These are phyloP conservation scores for Lasioglossum marginatum DNA, from an alignment of 2,888 invertebrate species.

Conservation along the genomic window DNA sequence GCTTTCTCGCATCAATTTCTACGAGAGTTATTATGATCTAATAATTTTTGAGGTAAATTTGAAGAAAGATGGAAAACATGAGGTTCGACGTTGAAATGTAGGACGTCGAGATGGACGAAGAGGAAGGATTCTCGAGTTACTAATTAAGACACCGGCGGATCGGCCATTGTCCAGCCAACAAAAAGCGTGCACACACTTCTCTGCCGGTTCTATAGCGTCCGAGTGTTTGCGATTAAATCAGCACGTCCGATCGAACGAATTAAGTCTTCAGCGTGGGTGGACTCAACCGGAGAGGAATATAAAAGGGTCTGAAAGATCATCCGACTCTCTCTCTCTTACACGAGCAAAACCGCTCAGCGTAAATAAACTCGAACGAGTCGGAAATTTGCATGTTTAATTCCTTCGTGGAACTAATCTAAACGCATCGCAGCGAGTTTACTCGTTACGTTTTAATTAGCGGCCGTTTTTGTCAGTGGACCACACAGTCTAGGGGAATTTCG, in stretches of 20 bases:
- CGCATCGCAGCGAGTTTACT: conserved; percentile 16
- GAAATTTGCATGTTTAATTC: conserved; percentile 53
- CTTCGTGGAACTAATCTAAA: conserved; percentile 25
- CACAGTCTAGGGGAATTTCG: background rate
- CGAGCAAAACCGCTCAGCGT: conserved; percentile 52
- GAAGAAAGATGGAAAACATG: background rate
- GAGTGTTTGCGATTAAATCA: conserved; percentile 80
- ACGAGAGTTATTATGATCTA: background rate
- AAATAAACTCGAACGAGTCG: conserved; percentile 26
- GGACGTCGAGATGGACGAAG: conserved; percentile 28
- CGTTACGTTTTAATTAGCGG: conserved; percentile 39
- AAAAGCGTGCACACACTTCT: conserved; percentile 68
- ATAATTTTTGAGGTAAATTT: background rate
- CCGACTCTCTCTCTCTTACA: conserved; percentile 43
- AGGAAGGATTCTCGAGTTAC: conserved; percentile 72
- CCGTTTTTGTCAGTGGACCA: conserved; percentile 20
- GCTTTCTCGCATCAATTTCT: no score
- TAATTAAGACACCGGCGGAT: conserved; percentile 82
- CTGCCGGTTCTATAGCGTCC: conserved; percentile 42
- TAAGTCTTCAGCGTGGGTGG: conserved; percentile 80
- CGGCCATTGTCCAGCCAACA: conserved; percentile 80
- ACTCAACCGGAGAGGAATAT: conserved; percentile 67
- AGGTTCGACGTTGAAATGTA: conserved; percentile 24
- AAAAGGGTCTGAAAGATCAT: conserved; percentile 53
- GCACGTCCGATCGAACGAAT: conserved; percentile 77